Base-by-base conservation (phyloP, 92 coral and sea anemone genomes). In the Phenganax subtilis region DNA sequence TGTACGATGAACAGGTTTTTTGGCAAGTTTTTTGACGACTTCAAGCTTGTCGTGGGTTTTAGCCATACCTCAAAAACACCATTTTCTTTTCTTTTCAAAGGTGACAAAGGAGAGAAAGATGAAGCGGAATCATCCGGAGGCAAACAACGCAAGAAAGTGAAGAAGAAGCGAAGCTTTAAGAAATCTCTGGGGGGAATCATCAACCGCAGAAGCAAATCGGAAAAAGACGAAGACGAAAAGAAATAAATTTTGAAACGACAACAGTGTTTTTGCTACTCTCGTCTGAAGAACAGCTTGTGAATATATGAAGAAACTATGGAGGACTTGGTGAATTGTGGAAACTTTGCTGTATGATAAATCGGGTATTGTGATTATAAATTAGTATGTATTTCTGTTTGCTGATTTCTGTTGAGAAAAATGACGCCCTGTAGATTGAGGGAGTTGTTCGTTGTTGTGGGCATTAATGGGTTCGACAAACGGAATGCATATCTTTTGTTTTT, bases 141-240 rank as follows among this genome's bases (percentile, higher is more conserved):
- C 0, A 87, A 85, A 81, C 30, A 80, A n/a, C 64, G 91, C 2
- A 81, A 88, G 12, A 91, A 89, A 68, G 93, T 91, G 0, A 91
- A 91, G 87, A 91, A 91, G 89, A 91, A 90, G 91, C 84, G 85
- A 89, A 91, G 97, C 85, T 91, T 91, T 74, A 90, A 80, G 57
- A 79, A 79, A 53, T 53, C 83, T 17, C 65, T 79, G 52, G 73
- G 65, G 20, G 83, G 83, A 52, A 79, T 75, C 88, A 91, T 84
- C 88, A 89, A 20, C 67, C 86, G 82, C 87, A 87, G 76, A 90
- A 91, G 89, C 87, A 85, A 80, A 87, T 91, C 75, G 86, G 91
- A 87, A 4, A 85, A 82, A 54, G 91, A 88, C 81, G 88, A 88
- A 9, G 86, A 88, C n/a, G 84, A 85, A 15, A 88, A 88, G 65